Conservation (phyloP, 2,113 vertebrate species). For the Ammodytes dubius region DNA sequence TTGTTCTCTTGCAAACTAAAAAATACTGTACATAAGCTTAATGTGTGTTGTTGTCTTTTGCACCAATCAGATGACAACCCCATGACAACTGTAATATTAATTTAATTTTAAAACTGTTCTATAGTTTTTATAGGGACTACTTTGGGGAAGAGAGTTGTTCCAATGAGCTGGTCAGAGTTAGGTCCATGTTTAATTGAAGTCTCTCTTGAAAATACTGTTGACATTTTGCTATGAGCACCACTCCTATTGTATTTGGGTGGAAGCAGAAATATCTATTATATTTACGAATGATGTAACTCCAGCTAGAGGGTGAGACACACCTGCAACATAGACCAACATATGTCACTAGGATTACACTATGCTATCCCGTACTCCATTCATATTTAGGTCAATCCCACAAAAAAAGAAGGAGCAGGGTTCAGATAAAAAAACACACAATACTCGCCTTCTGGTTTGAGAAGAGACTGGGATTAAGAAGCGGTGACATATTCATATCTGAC, state of each 20-base stretch:
- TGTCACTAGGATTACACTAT: conserved; percentile 36
- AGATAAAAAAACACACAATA: conserved; percentile 48
- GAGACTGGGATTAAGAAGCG: conserved; percentile 80
- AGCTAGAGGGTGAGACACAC: conserved; percentile 25
- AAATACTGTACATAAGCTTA: no score
- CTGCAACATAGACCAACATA: conserved; percentile 34
- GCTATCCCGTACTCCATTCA: conserved; percentile 28
- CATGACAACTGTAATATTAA: no score
- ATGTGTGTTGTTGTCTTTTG: no score
- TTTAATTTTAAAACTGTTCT: no score
- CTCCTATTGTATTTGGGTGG: background rate
- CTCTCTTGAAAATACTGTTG: background rate
- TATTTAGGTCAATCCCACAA: conserved; percentile 55
- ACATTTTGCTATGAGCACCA: no score
- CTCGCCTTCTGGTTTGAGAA: conserved; percentile 58
- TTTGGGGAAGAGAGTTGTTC: no score
- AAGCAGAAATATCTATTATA: background rate
- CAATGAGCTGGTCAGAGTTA: background rate
- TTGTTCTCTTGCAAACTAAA: no score
- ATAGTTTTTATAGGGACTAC: no score
- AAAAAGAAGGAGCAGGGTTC: conserved; percentile 51
- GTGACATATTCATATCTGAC: conserved; percentile 86
- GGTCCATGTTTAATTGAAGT: background rate
- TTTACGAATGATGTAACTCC: conserved; percentile 3
- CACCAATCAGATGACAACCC: no score